Evolutionary conservation across 2,888 invertebrate species (phyloP), one percentile per base, ranked within the genome.

Genomic region (Melanargia galathea): DNA sequence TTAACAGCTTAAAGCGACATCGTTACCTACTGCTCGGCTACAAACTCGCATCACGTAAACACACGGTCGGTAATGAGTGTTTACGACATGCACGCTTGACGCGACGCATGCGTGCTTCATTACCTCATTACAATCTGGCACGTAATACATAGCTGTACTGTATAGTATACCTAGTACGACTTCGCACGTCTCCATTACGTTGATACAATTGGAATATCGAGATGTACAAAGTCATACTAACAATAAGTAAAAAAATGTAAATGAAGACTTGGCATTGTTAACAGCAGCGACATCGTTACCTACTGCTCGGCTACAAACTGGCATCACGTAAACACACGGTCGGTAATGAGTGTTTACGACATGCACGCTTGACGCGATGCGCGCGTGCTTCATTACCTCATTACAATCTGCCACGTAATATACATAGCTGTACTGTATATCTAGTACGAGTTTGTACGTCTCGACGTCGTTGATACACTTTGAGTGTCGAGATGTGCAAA

Each of bases 241-340:
- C n/a, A n/a, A n/a, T n/a, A n/a, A n/a, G n/a, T n/a, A n/a, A n/a
- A n/a, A 52, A 52, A 52, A 33, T 33, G 33, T 16, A 52, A 52
- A 52, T 52, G 30, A 52, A 33, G 18, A 35, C 33, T 18, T 33
- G 18, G 49, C 49, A 16, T n/a, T 5, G 30, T 30, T 30, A 51
- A 51, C 49, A 26, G 49, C 49, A 51, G 49, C 49, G 5, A n/a
- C 49, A 51, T 51, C 49, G 49, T 51, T 51, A 51, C n/a, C n/a
- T n/a, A n/a, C 49, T 30, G 30, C 49, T 2, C 7, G 30, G 13
- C n/a, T n/a, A 24, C 16, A 26, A 7, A 30, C 30, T 30, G 7
- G 30, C 30, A 30, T 30, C 49, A 7, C 30, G 30, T 26, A 30
- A 26, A 51, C 13, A 51, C n/a, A 30, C 30, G 4, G 6, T 5